These are phyloP conservation scores for Tigriopus californicus DNA, from an alignment of 2,888 invertebrate species.

Conservation along the genomic window DNA sequence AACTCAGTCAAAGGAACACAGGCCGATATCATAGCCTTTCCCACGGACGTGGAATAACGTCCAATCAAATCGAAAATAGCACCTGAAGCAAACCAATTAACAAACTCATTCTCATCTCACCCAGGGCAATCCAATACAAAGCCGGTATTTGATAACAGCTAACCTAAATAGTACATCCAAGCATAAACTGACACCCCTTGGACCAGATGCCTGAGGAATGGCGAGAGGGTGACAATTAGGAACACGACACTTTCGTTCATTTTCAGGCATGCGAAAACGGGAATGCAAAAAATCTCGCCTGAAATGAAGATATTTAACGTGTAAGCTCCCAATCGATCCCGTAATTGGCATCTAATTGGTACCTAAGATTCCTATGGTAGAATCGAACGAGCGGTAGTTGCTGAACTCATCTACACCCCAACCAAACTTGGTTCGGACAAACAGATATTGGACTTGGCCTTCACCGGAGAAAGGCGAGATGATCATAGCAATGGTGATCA, in stretches of 20 bases:
- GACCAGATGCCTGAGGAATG: not conserved
- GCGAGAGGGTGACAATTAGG: not conserved
- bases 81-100: not conserved
- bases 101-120: too few species aligned
- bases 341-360: too few species aligned
- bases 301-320: not conserved
- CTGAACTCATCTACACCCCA: conserved; percentile 9
- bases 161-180: conserved; percentile 11
- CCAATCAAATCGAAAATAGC: not conserved
- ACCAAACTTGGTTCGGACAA: conserved; percentile 3
- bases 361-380: not conserved
- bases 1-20: not conserved
- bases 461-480: not conserved
- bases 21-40: not conserved
- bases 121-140: too few species aligned
- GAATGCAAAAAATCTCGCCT: conserved; percentile 1
- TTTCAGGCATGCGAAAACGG: not conserved
- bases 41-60: not conserved
- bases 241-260: not conserved
- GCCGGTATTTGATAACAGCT: too few species aligned
- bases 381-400: not conserved
- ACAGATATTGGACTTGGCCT: not conserved
- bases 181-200: not conserved
- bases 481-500: not conserved
- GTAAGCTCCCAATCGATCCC: too few species aligned